Evolutionary conservation across 2,888 invertebrate genomes (phyloP).

Genomic region (Octodonta nipae): DNA sequence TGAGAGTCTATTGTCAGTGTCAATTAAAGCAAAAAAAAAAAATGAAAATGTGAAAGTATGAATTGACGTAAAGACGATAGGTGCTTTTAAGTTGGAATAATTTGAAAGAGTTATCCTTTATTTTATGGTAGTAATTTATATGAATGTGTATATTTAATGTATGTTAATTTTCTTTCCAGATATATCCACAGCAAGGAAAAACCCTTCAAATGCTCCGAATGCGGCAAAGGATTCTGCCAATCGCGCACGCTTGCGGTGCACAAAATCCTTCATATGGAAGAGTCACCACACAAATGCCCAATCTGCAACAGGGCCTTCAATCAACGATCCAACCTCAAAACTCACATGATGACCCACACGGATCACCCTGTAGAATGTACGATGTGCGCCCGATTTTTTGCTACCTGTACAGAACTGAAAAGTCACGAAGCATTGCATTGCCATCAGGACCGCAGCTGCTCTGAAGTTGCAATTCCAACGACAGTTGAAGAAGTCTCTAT

Average conservation of each 20-base stretch:
- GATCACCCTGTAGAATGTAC: slow-evolving; percentile 40
- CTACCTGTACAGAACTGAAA: slow-evolving; percentile 27
- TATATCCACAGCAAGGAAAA: slow-evolving; percentile 98
- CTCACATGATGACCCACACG: slow-evolving; percentile 79
- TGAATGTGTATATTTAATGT: no score
- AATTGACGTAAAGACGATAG: no score
- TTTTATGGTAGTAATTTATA: no score
- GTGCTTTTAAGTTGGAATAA: no score
- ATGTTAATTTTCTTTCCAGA: slow-evolving; percentile 48
- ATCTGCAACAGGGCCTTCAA: slow-evolving; percentile 81
- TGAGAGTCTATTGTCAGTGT: no score
- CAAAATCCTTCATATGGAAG: slow-evolving; percentile 84
- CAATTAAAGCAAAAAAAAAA: no score
- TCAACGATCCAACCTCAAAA: slow-evolving; percentile 83
- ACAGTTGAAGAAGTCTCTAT: slow-evolving; percentile 13
- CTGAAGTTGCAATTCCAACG: background rate
- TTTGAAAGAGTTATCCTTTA: no score
- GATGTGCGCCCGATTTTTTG: slow-evolving; percentile 28
- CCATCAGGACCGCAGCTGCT: no score
- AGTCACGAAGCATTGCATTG: slow-evolving; percentile 19
- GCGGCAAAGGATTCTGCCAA: slow-evolving; percentile 97
- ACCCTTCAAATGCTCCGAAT: slow-evolving; percentile 92
- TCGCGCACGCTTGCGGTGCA: slow-evolving; percentile 91
- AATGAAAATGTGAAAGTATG: no score
- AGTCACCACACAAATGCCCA: slow-evolving; percentile 85